Evolutionary conservation across 2,113 vertebrate genomes (phyloP).

Genomic region (Probosciger aterrimus): DNA sequence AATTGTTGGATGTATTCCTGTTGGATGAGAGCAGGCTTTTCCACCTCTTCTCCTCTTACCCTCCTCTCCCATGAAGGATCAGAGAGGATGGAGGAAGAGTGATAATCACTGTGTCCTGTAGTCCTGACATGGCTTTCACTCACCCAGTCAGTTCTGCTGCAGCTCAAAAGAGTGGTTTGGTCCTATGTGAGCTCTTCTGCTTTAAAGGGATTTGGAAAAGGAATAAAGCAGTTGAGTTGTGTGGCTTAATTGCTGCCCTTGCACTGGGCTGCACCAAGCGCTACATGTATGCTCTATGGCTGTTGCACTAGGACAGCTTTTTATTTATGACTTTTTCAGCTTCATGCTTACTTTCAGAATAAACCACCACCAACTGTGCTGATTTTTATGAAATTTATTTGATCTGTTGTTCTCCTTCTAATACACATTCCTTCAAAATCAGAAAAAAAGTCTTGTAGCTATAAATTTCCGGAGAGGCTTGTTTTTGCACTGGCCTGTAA

Average conservation of each 20-base stretch:
- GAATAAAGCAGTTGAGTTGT: background rate
- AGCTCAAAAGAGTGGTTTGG: background rate
- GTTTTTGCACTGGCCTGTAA: background rate
- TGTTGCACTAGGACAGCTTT: background rate
- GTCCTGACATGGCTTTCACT: background rate
- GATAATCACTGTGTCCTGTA: background rate
- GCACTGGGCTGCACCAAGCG: background rate
- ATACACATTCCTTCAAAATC: background rate
- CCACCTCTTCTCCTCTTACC: background rate
- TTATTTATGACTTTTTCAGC: background rate
- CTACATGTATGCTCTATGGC: background rate
- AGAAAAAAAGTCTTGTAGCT: background rate
- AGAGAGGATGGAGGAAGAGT: background rate
- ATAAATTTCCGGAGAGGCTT: background rate
- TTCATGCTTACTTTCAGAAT: background rate
- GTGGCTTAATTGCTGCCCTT: background rate
- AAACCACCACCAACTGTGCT: background rate
- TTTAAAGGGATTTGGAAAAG: background rate
- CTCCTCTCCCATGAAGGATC: background rate
- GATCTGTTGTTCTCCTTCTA: background rate
- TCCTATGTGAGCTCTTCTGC: background rate
- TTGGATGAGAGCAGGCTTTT: background rate
- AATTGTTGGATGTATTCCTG: conserved; percentile 30
- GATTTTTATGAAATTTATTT: background rate
- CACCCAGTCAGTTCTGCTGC: background rate